A percentile compares a stretch with the other conserved stretches of the same genome.
These are phyloP conservation scores for Microplitis manilae DNA, from an alignment of 2,888 invertebrate genomes.

Conservation along the genomic window DNA sequence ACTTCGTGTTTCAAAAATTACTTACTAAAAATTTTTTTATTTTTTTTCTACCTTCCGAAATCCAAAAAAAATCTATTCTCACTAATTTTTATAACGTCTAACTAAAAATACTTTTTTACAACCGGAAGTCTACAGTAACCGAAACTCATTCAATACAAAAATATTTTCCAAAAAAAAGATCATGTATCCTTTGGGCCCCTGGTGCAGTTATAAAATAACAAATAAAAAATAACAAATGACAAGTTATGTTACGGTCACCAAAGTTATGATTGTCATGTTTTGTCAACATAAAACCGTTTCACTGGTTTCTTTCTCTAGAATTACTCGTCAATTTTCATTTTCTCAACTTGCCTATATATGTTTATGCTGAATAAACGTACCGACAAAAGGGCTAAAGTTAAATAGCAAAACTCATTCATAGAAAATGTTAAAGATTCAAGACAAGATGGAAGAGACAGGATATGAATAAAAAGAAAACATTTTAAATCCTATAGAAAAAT, in stretches of 20 bases:
- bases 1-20: too few relatives aligned
- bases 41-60: too few relatives aligned
- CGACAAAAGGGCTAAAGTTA: constrained; percentile 46
- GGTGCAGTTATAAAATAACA: constrained; percentile 31
- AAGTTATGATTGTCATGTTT: constrained; percentile 68
- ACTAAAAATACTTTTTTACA: not conserved
- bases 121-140: too few relatives aligned
- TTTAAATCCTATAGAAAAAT: not conserved
- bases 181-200: constrained; percentile 44
- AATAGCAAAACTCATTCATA: not conserved
- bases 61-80: too few relatives aligned
- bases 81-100: not conserved
- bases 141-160: constrained; percentile 19
- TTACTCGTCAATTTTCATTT: not conserved
- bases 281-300: constrained; percentile 61
- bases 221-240: not conserved
- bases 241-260: constrained; percentile 12
- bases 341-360: not conserved
- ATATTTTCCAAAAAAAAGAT: not conserved
- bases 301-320: constrained; percentile 37
- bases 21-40: too few relatives aligned
- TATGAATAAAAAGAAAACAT: not conserved
- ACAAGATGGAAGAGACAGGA: not conserved
- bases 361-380: constrained; percentile 37
- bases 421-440: not conserved